Percentiles rank a stretch among this genome's conserved stretches.
phyloP scores from a whole-genome alignment of 2,113 vertebrate genomes.

The Eretmodus cyanostictus region DNA sequence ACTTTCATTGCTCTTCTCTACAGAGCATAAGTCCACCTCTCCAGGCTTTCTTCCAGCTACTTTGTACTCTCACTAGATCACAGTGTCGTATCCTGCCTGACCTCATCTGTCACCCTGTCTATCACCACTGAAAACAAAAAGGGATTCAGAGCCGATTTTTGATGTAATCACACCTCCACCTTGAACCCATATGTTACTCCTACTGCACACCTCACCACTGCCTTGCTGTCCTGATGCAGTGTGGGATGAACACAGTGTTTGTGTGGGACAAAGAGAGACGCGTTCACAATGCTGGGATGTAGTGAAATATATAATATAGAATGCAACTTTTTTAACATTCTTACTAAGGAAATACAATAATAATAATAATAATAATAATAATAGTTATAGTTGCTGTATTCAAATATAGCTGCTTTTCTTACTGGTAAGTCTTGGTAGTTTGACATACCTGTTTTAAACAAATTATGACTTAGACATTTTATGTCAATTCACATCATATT shows the following conservation, averaged over 20 bases:
- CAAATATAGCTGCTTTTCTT: neutral
- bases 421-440: neutral
- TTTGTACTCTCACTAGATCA: neutral
- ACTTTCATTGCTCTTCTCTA: neutral
- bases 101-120: neutral
- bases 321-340: neutral
- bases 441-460: neutral
- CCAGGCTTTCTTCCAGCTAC: neutral
- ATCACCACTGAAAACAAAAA: neutral
- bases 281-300: neutral
- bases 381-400: neutral
- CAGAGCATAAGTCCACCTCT: neutral
- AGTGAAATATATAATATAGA: neutral
- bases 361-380: neutral
- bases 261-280: neutral
- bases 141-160: neutral
- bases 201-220: neutral
- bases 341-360: neutral
- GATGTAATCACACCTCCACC: neutral
- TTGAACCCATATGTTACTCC: neutral
- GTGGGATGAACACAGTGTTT: neutral
- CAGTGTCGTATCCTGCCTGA: neutral
- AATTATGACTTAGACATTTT: neutral
- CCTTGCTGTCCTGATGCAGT: neutral
- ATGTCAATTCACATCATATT: neutral